These are phyloP conservation scores for Lethenteron camtschaticum DNA, from an alignment of 2,113 vertebrate genomes.

Conservation along the genomic window DNA sequence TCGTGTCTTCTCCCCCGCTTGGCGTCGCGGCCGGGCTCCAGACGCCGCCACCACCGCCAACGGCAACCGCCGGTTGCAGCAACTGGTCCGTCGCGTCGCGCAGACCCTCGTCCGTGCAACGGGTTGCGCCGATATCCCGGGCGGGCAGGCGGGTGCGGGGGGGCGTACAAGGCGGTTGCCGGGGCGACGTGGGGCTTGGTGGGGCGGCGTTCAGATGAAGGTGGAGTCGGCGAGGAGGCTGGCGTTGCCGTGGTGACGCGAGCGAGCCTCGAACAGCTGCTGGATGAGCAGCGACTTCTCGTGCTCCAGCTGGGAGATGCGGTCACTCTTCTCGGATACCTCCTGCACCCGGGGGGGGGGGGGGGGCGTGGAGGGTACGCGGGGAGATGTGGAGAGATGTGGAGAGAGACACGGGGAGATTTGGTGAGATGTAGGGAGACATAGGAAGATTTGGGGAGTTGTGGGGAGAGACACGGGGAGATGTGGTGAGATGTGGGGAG, in stretches of 20 bases:
- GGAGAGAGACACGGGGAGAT: neutral
- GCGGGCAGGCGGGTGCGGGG: neutral
- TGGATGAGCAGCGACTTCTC: slow-evolving; percentile 85
- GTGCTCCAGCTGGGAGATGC: slow-evolving; percentile 75
- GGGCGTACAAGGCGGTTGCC: neutral
- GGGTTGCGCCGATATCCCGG: neutral
- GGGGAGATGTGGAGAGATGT: too few relatives aligned
- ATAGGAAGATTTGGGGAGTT: too few relatives aligned
- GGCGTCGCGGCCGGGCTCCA: too few relatives aligned
- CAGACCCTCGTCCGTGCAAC: neutral
- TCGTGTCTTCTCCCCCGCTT: too few relatives aligned
- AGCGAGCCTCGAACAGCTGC: slow-evolving; percentile 70
- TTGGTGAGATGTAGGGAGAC: neutral
- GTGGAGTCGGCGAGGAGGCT: slow-evolving; percentile 51
- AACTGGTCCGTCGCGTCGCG: neutral
- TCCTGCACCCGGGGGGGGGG: slow-evolving; percentile 26
- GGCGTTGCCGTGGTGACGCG: slow-evolving; percentile 30
- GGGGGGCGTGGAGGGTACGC: too few relatives aligned
- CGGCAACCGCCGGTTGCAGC: neutral
- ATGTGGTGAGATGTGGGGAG: neutral
- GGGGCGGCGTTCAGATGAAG: slow-evolving; percentile 31
- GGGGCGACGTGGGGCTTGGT: neutral
- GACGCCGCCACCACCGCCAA: neutral
- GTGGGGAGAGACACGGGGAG: too few relatives aligned
- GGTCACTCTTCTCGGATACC: slow-evolving; percentile 60